Conservation (phyloP, 2,888 invertebrate genomes). For the Smittia aterrima region DNA sequence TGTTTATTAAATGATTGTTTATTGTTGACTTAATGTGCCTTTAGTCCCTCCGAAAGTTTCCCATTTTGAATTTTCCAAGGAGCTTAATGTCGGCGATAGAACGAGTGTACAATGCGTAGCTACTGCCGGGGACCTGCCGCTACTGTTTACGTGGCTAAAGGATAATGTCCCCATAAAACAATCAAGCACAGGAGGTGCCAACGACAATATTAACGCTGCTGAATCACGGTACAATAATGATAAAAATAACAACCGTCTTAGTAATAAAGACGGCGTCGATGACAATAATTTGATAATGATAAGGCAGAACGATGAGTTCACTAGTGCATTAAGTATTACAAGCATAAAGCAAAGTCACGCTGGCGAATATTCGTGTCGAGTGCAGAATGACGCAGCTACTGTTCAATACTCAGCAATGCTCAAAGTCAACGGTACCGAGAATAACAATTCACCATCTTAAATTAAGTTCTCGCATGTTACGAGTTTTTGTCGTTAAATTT, state of each 20-base stretch:
- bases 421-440: constrained; percentile 59
- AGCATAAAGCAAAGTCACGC: constrained; percentile 59
- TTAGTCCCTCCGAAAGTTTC: constrained; percentile 65
- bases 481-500: not conserved
- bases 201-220: constrained; percentile 31
- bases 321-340: constrained; percentile 61
- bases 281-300: constrained; percentile 55
- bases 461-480: not conserved
- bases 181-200: constrained; percentile 42
- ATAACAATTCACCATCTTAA: not conserved
- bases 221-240: constrained; percentile 42
- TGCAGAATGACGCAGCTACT: constrained; percentile 60
- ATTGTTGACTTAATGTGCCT: constrained; percentile 41
- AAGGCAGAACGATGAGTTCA: constrained; percentile 61
- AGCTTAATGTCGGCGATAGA: constrained; percentile 61
- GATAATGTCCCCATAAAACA: constrained; percentile 57
- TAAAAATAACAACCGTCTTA: constrained; percentile 9
- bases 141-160: constrained; percentile 64
- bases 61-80: constrained; percentile 64
- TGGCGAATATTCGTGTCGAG: constrained; percentile 62
- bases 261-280: constrained; percentile 35
- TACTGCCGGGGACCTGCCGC: constrained; percentile 63
- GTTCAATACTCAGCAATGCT: constrained; percentile 61
- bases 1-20: constrained; percentile 10
- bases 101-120: constrained; percentile 62